Evolutionary conservation across 37 sponge, comb jelly and placozoan genomes (phyloP).

Genomic region (Ianthella basta): DNA sequence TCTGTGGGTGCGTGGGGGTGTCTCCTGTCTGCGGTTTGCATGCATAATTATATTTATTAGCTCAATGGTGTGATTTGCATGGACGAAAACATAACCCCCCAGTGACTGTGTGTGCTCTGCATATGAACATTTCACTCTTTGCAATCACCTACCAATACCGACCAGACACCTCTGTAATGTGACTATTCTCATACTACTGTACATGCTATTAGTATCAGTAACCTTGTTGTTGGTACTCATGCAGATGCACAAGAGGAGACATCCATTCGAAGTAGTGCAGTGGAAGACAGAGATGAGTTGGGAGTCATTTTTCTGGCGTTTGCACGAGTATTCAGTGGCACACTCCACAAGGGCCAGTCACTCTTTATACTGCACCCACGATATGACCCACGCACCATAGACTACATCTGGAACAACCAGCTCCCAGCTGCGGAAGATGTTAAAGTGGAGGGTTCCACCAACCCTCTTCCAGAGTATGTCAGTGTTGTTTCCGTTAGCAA

Average conservation of each 20-base stretch:
- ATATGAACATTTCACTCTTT: slow-evolving; percentile 69
- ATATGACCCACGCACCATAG: slow-evolving; percentile 69
- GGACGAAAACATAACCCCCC: too few species aligned
- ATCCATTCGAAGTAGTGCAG: too few species aligned
- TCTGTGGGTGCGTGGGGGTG: background rate
- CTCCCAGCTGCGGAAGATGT: background rate
- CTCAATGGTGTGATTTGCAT: too few species aligned
- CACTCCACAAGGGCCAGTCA: slow-evolving; percentile 55
- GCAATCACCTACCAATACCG: slow-evolving; percentile 58
- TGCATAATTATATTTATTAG: background rate
- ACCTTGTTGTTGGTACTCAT: slow-evolving; percentile 18
- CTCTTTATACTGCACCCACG: slow-evolving; percentile 86
- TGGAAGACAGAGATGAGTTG: too few species aligned
- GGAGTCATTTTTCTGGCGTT: slow-evolving; percentile 72
- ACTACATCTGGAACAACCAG: background rate
- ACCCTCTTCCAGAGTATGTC: slow-evolving; percentile 31
- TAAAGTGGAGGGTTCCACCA: background rate
- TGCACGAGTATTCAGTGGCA: slow-evolving; percentile 88
- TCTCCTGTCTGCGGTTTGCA: background rate
- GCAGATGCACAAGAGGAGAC: slow-evolving; percentile 29
- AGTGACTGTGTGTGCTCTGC: too few species aligned
- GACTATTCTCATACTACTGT: slow-evolving; percentile 38
- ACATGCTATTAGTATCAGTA: too few species aligned
- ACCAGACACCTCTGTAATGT: slow-evolving; percentile 55
- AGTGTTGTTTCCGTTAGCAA: slow-evolving; percentile 43